phyloP scores from a whole-genome alignment of 2,113 vertebrate species.

The Phrynosoma blainvillii region DNA sequence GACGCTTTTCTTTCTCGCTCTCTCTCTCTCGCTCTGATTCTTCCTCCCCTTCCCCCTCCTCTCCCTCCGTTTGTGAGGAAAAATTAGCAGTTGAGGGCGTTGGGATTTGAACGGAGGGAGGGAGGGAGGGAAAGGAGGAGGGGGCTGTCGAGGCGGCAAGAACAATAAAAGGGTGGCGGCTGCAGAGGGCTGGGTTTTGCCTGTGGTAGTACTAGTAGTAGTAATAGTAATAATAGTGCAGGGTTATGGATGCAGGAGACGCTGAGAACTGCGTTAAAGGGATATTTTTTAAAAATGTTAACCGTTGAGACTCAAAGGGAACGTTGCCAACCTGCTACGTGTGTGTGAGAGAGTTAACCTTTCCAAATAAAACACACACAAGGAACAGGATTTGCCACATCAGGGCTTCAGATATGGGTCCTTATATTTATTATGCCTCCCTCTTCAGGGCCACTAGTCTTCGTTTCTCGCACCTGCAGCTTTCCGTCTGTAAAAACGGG shows the following conservation, averaged over 20 bases:
- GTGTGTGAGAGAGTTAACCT: too few relatives aligned
- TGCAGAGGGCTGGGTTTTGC: constrained; percentile 20
- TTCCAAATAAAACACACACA: neutral
- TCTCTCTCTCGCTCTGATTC: neutral
- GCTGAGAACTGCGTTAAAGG: too few relatives aligned
- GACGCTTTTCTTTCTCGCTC: neutral
- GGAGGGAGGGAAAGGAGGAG: constrained; percentile 1
- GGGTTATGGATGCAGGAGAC: neutral
- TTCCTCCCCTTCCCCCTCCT: too few relatives aligned
- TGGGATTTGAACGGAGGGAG: neutral
- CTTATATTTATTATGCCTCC: neutral
- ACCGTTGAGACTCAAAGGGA: neutral
- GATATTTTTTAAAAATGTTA: neutral
- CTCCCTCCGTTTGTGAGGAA: neutral
- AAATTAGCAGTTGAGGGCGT: constrained; percentile 28
- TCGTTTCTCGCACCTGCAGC: too few relatives aligned
- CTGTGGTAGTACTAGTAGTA: neutral
- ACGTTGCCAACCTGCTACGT: neutral
- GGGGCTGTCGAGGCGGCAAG: constrained; percentile 2
- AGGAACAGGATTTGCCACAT: neutral
- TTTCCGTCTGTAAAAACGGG: too few relatives aligned
- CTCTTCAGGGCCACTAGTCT: too few relatives aligned
- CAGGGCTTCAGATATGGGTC: too few relatives aligned
- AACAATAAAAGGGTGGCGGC: constrained; percentile 37
- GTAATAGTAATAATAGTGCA: too few relatives aligned